These are phyloP conservation scores for Plodia interpunctella DNA, from an alignment of 1,140 invertebrate genomes.

Conservation along the genomic window DNA sequence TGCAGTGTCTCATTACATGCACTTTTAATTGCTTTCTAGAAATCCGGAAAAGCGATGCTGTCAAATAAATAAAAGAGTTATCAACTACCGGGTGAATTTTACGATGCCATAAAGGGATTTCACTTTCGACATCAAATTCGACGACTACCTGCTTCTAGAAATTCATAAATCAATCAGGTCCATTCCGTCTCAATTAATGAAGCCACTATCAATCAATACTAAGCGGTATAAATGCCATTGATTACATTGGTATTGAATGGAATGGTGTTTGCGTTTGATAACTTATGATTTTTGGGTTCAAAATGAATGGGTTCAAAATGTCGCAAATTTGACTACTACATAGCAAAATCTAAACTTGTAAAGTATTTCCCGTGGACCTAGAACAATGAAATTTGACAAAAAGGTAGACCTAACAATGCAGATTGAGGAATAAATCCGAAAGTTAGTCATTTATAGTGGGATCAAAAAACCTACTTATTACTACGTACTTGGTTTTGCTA, in stretches of 20 bases:
- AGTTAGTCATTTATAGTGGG: too few relatives aligned
- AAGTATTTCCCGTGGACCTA: too few relatives aligned
- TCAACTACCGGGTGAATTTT: constrained; percentile 15
- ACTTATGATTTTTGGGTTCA: too few relatives aligned
- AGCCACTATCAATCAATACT: neutral
- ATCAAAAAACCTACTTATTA: too few relatives aligned
- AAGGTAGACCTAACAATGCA: too few relatives aligned
- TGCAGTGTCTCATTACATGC: too few relatives aligned
- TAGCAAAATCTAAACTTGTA: too few relatives aligned
- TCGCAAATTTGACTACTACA: too few relatives aligned
- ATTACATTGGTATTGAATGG: neutral
- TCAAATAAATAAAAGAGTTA: constrained; percentile 15
- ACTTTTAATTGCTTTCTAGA: neutral
- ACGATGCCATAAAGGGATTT: constrained; percentile 7
- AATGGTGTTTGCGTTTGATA: neutral
- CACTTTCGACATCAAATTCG: neutral
- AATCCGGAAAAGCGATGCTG: constrained; percentile 8
- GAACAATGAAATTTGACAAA: too few relatives aligned
- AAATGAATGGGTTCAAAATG: too few relatives aligned
- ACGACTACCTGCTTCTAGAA: neutral
- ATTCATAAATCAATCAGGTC: neutral
- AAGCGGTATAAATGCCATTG: neutral
- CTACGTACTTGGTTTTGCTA: too few relatives aligned
- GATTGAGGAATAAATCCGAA: too few relatives aligned
- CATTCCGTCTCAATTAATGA: neutral